Base-by-base conservation (phyloP, 2,888 invertebrate genomes). In the Microctonus aethiopoides region DNA sequence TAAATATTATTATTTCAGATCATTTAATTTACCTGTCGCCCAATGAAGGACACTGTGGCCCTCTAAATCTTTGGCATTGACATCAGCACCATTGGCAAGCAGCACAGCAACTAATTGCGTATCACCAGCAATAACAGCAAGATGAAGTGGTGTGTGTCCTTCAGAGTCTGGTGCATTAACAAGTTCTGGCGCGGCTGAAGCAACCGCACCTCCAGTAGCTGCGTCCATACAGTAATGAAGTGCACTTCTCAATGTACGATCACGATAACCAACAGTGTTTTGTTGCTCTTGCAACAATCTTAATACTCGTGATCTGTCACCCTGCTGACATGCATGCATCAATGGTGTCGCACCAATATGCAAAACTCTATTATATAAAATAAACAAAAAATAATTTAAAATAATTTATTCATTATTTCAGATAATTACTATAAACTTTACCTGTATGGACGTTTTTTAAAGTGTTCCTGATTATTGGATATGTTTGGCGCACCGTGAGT, bases 21-120 rank as follows among this genome's bases (percentile, higher is more conserved):
- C 24, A n/a, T 16, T 34, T n/a, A 20, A 1, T 75, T 72, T 86
- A 97, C 98, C 98, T 76, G 98, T 97, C 20, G 99, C 98, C 99
- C 99, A 99, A 87, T 99, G 99, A 10, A 98, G 94, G 57, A 96
- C 94, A 1, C 97, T 96, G 86, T 99, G 99, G 72, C 95, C 94
- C 85, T 99, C 98, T 80, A 94, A 92, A 87, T 99, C 99, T 76
- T 94, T 91, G 57, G 95, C 94, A 86, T 94, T 93, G 75, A 98
- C 92, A 83, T 97, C 94, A 9, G 97, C 97, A 51, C 95, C 95
- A 78, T 94, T 93, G 52, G 95, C 93, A 65, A 98, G 88, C 68
- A 99, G 89, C 72, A 95, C 93, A 79, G 94, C 94, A 73, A 97
- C 94, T 77, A 96, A 89, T 20, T 94, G 93, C 80, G 93, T 92